Base-by-base conservation (phyloP, 2,888 invertebrate species). In the Athalia cordata region DNA sequence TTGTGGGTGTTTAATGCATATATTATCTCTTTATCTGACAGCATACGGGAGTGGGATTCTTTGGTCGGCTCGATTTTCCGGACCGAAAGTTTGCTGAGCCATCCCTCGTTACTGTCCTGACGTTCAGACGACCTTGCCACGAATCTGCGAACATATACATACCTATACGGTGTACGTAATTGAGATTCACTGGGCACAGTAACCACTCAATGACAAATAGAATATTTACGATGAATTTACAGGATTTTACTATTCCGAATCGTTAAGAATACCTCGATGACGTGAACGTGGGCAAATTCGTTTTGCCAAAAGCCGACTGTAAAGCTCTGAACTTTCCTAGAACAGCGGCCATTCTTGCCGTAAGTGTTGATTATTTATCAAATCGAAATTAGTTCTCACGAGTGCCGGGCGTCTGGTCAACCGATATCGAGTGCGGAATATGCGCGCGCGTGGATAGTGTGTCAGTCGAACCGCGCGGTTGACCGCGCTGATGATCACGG, bases 1-100 rank as follows among this genome's bases (percentile, higher is more conserved):
- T 98, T 97, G 91, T 99, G 98, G 81, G 98, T 98, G 89, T 98
- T 97, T 79, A 99, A 92, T 81, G 98, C 97, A 91, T 97, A 99
- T 86, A 99, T 96, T 79, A 96, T 94, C 91, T 99, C 99, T 91
- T 98, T 98, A 91, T 98, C 97, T 86, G 98, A 97, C 68, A 99
- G 93, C 95, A 98, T 96, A 82, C 98, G 95, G 87, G 99, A 99
- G 91, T 99, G 99, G 3, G 98, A 96, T 89, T 98, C 98, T 90
- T 97, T 98, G 2, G 97, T 97, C 5, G 98, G 97, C 89, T 98
- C 97, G 88, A 98, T 97, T 90, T 95, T 96, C 81, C 97, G 93
- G 64, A 98, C 97, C 85, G 97, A 92, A 81, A 98, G 91, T 90
- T 97, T 98, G 83, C 96, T 96, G 78, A 98, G 91, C 97, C 97